A percentile compares a stretch with the other conserved stretches of the same genome.
These are phyloP conservation scores for Odontomyia ornata DNA, from an alignment of 2,888 invertebrate species.

Conservation along the genomic window DNA sequence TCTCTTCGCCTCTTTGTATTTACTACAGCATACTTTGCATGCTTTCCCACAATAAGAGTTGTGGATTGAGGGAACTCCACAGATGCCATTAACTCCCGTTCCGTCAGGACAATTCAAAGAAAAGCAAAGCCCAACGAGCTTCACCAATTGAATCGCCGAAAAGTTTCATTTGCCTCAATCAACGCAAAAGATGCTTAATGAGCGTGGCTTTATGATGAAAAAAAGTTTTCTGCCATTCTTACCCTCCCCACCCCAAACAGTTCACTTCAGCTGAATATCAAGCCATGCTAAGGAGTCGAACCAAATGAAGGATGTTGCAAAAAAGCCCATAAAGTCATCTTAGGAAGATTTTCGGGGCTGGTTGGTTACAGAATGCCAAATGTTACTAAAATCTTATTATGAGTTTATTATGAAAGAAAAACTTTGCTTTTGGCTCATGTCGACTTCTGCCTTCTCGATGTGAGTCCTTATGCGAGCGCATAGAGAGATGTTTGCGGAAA, in stretches of 20 bases:
- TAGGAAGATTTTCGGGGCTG: slow-evolving; percentile 20
- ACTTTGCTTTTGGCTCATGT: slow-evolving; percentile 26
- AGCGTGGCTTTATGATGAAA: slow-evolving; percentile 33
- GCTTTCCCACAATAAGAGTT: too few species aligned
- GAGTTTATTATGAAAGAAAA: slow-evolving; percentile 43
- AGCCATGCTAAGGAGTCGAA: neutral
- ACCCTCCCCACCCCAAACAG: neutral
- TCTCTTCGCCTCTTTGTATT: too few species aligned
- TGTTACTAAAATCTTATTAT: slow-evolving; percentile 43
- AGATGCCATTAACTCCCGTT: neutral
- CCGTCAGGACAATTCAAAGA: neutral
- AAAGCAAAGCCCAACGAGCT: neutral
- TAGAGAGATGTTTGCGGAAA: neutral
- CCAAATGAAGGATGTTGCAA: neutral
- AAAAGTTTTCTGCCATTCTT: neutral
- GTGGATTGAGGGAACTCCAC: too few species aligned
- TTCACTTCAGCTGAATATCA: neutral
- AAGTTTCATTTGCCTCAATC: slow-evolving; percentile 42
- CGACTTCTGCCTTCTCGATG: slow-evolving; percentile 1
- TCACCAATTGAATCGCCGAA: slow-evolving; percentile 25
- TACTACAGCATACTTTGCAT: too few species aligned
- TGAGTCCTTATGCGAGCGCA: neutral
- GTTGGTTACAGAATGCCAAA: slow-evolving; percentile 36
- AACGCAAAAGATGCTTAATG: slow-evolving; percentile 40
- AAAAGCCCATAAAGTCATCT: slow-evolving; percentile 25